These are phyloP conservation scores for Scotopteryx bipunctaria DNA, from an alignment of 2,888 invertebrate genomes.

Conservation along the genomic window DNA sequence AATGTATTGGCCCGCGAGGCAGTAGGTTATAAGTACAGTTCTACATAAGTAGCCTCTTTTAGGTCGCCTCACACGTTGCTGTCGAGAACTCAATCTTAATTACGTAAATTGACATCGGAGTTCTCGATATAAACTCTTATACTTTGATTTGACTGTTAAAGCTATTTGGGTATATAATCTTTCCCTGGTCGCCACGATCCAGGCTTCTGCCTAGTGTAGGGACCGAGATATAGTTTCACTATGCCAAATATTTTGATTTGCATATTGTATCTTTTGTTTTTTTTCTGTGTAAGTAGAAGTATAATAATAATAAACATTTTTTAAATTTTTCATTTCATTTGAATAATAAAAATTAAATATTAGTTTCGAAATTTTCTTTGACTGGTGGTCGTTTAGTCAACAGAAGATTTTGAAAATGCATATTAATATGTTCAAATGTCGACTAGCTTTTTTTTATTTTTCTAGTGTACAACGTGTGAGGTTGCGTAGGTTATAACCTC, in stretches of 20 bases:
- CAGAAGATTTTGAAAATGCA: constrained; percentile 11
- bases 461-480: constrained; percentile 58
- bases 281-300: too few species aligned
- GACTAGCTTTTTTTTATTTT: constrained; percentile 7
- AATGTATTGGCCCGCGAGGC: constrained; percentile 59
- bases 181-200: too few species aligned
- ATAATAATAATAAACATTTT: too few species aligned
- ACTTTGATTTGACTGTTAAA: too few species aligned
- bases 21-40: constrained; percentile 74
- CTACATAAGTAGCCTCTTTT: constrained; percentile 73
- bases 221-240: too few species aligned
- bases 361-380: constrained; percentile 3
- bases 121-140: constrained; percentile 37
- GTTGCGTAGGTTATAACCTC: constrained; percentile 75
- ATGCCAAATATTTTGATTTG: too few species aligned
- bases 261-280: too few species aligned
- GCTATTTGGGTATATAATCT: too few species aligned
- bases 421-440: constrained; percentile 6
- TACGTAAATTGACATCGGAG: constrained; percentile 49
- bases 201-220: too few species aligned
- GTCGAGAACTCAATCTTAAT: constrained; percentile 44
- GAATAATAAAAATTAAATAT: constrained; percentile 17
- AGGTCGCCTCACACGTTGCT: constrained; percentile 68
- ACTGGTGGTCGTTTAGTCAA: not conserved
- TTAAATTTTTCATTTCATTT: too few species aligned